A percentile compares a stretch with the other conserved stretches of the same genome.
phyloP scores from a whole-genome alignment of 2,797 vertebrate genomes.

The Thamnophis elegans region DNA sequence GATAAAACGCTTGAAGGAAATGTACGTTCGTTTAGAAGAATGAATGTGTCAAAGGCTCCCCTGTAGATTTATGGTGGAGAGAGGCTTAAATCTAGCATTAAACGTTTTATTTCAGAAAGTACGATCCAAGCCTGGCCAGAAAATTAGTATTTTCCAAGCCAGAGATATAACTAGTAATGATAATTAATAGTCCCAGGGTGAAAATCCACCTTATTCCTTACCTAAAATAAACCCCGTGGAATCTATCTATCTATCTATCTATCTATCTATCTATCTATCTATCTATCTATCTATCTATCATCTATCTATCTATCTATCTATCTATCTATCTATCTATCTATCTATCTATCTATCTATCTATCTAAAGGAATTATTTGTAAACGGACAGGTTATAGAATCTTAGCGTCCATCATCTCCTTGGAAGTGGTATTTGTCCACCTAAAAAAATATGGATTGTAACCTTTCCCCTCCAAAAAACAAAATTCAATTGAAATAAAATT shows the following conservation, averaged over 20 bases:
- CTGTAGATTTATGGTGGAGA: constrained; percentile 14
- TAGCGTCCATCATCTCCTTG: background rate
- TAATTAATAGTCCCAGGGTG: background rate
- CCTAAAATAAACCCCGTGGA: background rate
- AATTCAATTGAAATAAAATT: constrained; percentile 59
- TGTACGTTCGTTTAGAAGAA: constrained; percentile 24
- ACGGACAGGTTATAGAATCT: background rate
- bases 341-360: background rate
- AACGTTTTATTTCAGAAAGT: constrained; percentile 46
- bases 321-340: too few relatives aligned
- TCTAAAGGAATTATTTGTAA: background rate
- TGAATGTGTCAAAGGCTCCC: constrained; percentile 24
- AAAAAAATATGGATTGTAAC: constrained; percentile 29
- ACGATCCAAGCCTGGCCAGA: constrained; percentile 20
- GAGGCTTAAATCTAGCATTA: constrained; percentile 22
- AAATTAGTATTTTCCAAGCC: constrained; percentile 6
- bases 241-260: background rate
- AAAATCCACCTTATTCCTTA: background rate
- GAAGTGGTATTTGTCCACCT: constrained; percentile 25
- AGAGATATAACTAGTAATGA: background rate
- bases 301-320: too few relatives aligned
- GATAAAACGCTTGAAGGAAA: accelerated
- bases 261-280: too few relatives aligned
- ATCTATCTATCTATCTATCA: too few relatives aligned
- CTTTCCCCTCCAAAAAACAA: constrained; percentile 17